Percentiles rank a stretch among this genome's conserved stretches.
These are phyloP conservation scores for Premnoplex brunnescens DNA, from an alignment of 2,797 vertebrate species.

Conservation along the genomic window DNA sequence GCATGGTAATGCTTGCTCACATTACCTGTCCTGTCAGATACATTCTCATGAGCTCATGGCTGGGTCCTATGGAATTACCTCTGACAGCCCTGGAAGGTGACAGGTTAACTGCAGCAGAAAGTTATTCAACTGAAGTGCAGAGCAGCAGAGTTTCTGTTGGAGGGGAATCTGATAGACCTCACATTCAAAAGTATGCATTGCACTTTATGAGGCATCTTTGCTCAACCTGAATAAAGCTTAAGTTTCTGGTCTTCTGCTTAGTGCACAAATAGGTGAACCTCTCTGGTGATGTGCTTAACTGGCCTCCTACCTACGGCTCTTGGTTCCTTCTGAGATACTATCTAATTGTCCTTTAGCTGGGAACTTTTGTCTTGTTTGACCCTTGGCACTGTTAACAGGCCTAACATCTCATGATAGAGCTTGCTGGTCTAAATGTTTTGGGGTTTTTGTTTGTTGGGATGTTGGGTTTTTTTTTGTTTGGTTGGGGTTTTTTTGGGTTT, in stretches of 20 bases:
- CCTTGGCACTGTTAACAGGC: not conserved
- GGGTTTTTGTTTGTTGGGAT: not conserved
- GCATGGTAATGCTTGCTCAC: not conserved
- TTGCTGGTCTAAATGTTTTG: not conserved
- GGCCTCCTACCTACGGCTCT: not conserved
- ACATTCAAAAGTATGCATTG: not conserved
- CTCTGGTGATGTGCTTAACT: not conserved
- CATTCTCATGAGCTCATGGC: not conserved
- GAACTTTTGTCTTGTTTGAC: not conserved
- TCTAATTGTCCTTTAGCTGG: not conserved
- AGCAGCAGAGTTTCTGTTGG: not conserved
- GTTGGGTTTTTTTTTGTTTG: not conserved
- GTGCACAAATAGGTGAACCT: not conserved
- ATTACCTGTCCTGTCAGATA: not conserved
- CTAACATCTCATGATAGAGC: not conserved
- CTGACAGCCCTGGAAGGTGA: not conserved
- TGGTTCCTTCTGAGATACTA: not conserved
- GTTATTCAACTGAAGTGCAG: not conserved
- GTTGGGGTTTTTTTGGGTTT: too few relatives aligned
- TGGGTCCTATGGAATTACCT: not conserved
- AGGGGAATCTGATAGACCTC: not conserved
- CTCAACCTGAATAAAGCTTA: not conserved
- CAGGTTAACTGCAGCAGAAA: constrained; percentile 19
- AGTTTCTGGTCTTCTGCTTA: not conserved
- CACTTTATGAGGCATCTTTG: not conserved